A percentile compares a stretch with the other conserved stretches of the same genome.
Evolutionary conservation across 2,888 invertebrate genomes (phyloP).

Genomic region (Ptilodon capucinus): DNA sequence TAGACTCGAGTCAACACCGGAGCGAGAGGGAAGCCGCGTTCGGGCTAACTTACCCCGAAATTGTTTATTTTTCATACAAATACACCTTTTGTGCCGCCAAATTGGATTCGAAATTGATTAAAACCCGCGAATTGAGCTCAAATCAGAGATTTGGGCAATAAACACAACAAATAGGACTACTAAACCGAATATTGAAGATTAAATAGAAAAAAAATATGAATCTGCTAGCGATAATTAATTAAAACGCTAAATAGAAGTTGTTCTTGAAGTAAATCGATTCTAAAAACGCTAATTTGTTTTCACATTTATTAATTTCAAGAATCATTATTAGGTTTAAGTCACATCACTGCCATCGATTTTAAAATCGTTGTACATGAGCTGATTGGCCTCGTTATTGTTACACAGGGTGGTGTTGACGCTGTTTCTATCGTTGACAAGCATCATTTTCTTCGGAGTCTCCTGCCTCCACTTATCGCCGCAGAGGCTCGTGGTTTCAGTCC

Average conservation of each 20-base stretch:
- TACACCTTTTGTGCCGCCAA: background rate
- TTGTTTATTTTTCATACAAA: background rate
- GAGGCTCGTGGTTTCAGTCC: slow-evolving; percentile 50
- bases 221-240: too few relatives aligned
- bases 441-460: slow-evolving; percentile 45
- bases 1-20: background rate
- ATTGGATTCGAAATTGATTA: background rate
- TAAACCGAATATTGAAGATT: background rate
- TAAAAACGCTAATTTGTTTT: too few relatives aligned
- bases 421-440: slow-evolving; percentile 36
- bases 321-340: slow-evolving; percentile 10
- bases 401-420: slow-evolving; percentile 33
- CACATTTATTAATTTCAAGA: too few relatives aligned
- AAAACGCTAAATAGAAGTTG: too few relatives aligned
- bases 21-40: background rate
- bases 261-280: too few relatives aligned
- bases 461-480: slow-evolving; percentile 55
- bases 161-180: background rate
- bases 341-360: slow-evolving; percentile 33
- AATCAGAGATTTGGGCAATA: background rate
- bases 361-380: slow-evolving; percentile 37
- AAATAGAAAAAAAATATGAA: background rate
- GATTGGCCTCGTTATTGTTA: slow-evolving; percentile 52
- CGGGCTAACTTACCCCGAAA: background rate
- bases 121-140: background rate